Base-by-base conservation (phyloP, 1,140 invertebrate species). In the Psix sp. region DNA sequence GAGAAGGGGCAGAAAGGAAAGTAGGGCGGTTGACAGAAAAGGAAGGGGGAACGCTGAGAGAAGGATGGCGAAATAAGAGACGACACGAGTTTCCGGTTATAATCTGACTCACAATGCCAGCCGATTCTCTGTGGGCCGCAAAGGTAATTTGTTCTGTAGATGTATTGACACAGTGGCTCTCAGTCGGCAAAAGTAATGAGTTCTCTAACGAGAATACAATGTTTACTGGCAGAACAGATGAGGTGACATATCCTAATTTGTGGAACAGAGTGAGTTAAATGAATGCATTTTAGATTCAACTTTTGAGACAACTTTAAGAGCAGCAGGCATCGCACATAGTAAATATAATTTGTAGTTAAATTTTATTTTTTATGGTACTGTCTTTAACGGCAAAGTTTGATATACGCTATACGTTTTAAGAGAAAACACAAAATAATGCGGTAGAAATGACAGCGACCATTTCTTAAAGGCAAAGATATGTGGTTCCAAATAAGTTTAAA, bases 11-110 rank as follows among this genome's bases (percentile, higher is more conserved):
- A 33, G 31, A 57, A 51, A 21, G 54, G 63, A 49, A 46, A 43
- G 54, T 15, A 54, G 40, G 38, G 56, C 6, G 45, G 60, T 33
- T 20, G n/a, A n/a, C 31, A 35, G 9, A 29, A 42, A 31, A 15
- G 29, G 7, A 45, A 31, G 40, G 40, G 33, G 52, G 66, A 75
- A 62, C 40, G 17, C 14, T 17, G n/a, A 36, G 65, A 63, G 42
- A 71, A 56, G 62, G 63, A 73, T 40, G 46, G 18, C 48, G 11
- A 38, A 24, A 57, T 49, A 33, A 31, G 54, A 63, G 51, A 75
- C 62, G 74, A 75, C 76, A 75, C 76, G 80, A 83, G 81, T 83
- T 85, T 80, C 78, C 74, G 52, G 31, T 65, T 67, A 68, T 60
- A 76, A 56, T 36, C 71, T 68, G 42, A 59, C 48, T 62, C 39